Conservation (phyloP, 92 coral and sea anemone species). For the Actinostola sp. region DNA sequence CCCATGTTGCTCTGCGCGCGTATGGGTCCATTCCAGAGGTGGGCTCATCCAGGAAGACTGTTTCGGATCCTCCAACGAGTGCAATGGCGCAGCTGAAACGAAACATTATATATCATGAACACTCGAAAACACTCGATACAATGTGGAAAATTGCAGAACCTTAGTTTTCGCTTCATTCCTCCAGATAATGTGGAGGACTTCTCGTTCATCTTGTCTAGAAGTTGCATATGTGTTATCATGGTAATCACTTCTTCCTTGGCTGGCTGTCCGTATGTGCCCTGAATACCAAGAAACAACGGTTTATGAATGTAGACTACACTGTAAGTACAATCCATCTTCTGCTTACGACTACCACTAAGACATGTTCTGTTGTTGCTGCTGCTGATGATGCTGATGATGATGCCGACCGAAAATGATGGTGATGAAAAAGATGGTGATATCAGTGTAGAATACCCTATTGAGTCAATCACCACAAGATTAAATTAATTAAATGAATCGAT, state of each 20-base stretch:
- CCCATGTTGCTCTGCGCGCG: conserved; percentile 99
- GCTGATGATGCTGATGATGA: no score
- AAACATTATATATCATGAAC: neutral
- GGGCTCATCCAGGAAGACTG: conserved; percentile 99
- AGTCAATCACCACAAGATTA: no score
- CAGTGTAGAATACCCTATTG: no score
- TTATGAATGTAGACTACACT: no score
- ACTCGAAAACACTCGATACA: neutral
- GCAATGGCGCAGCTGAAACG: conserved; percentile 94
- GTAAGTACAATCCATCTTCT: no score
- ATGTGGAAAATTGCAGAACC: no score
- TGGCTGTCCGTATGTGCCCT: conserved; percentile 90
- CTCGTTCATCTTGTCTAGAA: conserved; percentile 81
- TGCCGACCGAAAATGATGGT: no score
- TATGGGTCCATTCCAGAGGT: conserved; percentile 99
- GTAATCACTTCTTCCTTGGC: conserved; percentile 74
- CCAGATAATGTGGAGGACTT: conserved; percentile 82
- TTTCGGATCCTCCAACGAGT: conserved; percentile 94
- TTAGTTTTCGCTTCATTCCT: conserved; percentile 94
- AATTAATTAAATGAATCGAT: no score
- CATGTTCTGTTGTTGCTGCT: no score
- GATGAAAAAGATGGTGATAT: no score
- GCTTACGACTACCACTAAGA: no score
- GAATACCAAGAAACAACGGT: neutral
- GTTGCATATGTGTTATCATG: conserved; percentile 89